Percentiles rank a stretch among this genome's conserved stretches.
Evolutionary conservation across 2,888 invertebrate species (phyloP).

Genomic region (Galerucella pusilla): DNA sequence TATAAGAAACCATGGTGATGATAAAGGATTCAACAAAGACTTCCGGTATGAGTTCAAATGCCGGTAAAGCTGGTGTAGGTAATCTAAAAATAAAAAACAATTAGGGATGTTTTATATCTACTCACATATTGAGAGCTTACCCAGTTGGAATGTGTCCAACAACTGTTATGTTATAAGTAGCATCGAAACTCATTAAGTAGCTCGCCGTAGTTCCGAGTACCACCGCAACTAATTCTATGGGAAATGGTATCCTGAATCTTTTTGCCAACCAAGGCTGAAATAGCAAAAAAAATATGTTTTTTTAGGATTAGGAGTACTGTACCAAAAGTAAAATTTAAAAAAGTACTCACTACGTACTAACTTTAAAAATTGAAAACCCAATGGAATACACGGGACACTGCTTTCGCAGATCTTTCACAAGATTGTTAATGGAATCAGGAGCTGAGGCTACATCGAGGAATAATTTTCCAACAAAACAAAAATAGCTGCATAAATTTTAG

Average conservation of each 20-base stretch:
- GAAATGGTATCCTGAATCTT: conserved; percentile 78
- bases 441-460: too few relatives aligned
- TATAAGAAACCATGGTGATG: conserved; percentile 82
- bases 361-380: too few relatives aligned
- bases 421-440: too few relatives aligned
- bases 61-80: conserved; percentile 73
- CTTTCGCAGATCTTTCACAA: too few relatives aligned
- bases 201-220: conserved; percentile 78
- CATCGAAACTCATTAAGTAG: conserved; percentile 70
- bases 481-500: too few relatives aligned
- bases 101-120: background rate
- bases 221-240: conserved; percentile 85
- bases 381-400: too few relatives aligned
- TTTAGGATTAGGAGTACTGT: too few relatives aligned
- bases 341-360: too few relatives aligned
- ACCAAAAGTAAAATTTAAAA: too few relatives aligned
- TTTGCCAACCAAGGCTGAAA: conserved; percentile 75
- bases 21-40: conserved; percentile 75
- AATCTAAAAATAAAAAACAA: conserved; percentile 66
- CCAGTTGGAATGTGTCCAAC: conserved; percentile 87
- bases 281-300: conserved; percentile 1
- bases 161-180: conserved; percentile 71
- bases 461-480: too few relatives aligned
- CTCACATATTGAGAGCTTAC: conserved; percentile 66
- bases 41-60: conserved; percentile 69